phyloP scores from a whole-genome alignment of 2,113 vertebrate genomes.

The Regulus satrapa region DNA sequence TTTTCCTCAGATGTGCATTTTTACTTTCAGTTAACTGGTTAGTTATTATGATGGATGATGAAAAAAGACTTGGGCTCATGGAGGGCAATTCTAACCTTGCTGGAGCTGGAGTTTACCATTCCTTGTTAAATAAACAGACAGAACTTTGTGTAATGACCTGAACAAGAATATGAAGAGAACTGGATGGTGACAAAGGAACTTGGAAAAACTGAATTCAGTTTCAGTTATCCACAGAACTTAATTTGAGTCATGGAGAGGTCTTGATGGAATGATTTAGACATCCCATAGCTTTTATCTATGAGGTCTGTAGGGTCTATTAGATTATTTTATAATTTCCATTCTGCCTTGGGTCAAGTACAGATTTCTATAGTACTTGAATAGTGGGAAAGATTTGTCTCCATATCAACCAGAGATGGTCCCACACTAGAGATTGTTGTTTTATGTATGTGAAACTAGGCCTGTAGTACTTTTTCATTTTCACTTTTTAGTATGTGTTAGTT shows the following conservation, averaged over 20 bases:
- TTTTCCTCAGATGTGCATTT: not conserved
- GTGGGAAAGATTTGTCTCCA: not conserved
- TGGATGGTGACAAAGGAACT: not conserved
- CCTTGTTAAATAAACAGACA: not conserved
- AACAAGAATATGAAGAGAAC: not conserved
- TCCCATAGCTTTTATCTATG: not conserved
- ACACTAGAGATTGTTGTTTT: not conserved
- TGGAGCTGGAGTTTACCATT: not conserved
- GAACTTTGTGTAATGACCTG: not conserved
- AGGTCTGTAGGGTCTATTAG: not conserved
- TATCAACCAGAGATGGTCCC: not conserved
- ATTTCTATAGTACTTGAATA: not conserved
- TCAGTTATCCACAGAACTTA: not conserved
- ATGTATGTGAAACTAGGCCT: not conserved
- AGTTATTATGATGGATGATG: not conserved
- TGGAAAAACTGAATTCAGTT: not conserved
- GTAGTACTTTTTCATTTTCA: not conserved
- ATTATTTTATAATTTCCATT: constrained; percentile 31
- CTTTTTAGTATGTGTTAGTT: not conserved
- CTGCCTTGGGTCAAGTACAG: not conserved
- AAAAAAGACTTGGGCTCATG: not conserved
- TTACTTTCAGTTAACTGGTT: not conserved
- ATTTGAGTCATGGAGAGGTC: not conserved
- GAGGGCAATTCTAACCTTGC: not conserved
- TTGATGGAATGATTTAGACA: not conserved